Conservation (phyloP, 2,113 vertebrate genomes). For the Corythornis vintsioides region DNA sequence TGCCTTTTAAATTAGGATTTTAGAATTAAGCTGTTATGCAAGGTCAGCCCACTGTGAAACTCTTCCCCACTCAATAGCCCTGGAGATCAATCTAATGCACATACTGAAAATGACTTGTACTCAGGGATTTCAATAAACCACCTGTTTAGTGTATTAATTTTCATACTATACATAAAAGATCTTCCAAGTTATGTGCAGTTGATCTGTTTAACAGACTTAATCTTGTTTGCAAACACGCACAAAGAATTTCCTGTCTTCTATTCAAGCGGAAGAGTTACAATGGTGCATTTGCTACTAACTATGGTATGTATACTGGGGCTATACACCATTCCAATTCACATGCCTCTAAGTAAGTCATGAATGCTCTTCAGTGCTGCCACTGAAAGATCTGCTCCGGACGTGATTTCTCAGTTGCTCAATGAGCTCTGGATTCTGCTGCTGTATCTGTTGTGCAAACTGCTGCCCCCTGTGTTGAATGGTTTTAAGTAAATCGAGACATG, state of each 20-base stretch:
- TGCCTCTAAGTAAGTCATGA: conserved; percentile 80
- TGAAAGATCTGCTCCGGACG: conserved; percentile 94
- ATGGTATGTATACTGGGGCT: conserved; percentile 57
- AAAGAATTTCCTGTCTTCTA: conserved; percentile 67
- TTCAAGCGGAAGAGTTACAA: conserved; percentile 70
- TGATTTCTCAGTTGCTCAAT: conserved; percentile 97
- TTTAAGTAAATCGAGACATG: not conserved
- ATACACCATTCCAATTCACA: conserved; percentile 21
- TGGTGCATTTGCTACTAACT: conserved; percentile 73
- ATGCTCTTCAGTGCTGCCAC: conserved; percentile 92
- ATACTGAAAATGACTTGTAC: conserved; percentile 16
- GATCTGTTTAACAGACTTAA: conserved; percentile 74
- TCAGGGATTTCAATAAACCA: conserved; percentile 51
- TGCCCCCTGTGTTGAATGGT: conserved; percentile 84
- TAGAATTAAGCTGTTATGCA: not conserved
- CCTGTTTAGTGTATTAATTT: conserved; percentile 53
- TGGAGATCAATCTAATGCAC: conserved; percentile 38
- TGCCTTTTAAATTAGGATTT: not conserved
- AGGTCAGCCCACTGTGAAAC: not conserved
- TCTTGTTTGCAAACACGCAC: conserved; percentile 67
- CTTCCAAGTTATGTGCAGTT: conserved; percentile 73
- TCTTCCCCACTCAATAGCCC: not conserved
- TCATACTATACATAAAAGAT: conserved; percentile 51
- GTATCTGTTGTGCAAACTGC: conserved; percentile 98
- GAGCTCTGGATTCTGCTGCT: conserved; percentile 97